Evolutionary conservation across 2,113 vertebrate species (phyloP), one percentile per base, ranked within the genome.

Genomic region (Machaerirhynchus nigripectus): DNA sequence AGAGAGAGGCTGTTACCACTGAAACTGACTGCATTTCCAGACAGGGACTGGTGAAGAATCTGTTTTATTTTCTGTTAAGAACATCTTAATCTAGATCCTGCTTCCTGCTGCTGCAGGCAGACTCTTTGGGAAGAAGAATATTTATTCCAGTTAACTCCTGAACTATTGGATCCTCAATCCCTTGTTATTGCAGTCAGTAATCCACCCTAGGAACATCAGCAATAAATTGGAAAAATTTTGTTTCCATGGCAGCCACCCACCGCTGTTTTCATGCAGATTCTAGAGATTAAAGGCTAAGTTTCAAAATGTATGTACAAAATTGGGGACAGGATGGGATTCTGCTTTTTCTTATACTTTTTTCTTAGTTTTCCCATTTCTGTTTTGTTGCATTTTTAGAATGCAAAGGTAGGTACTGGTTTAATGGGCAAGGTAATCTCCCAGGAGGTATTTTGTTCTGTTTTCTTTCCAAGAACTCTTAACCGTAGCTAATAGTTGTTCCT

Each of bases 231-330:
- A 76, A 93, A 89, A 93, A 80, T 3, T 69, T 9, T 2, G 68
- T 94, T 95, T 75, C 71, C 79, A 59, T 94, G 50, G 63, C 46
- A 96, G 57, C 92, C 10, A 0, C 67, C 61, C 74, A 87, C 49
- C 82, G 70, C 37, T 92, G 47, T 90, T 87, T 76, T 90, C 63
- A 50, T 92, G 79, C 55, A 85, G 83, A 90, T 94, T 86, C 46
- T 69, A 57, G 44, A 88, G 79, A 88, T 57, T 69, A 75, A 90
- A 84, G 15, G 40, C 63, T 69, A 16, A 50, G 4, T 50, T 93
- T 85, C 3, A 0, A 85, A 82, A 76, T 77, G 7, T 78, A 8
- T 12, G 18, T 83, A 26, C 31, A 73, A 73, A 90, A 55, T 13
- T 60, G 10, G 19, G 16, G 8, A 82, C 30, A 5, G 9, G 56